Percentiles rank a stretch among this genome's conserved stretches.
Evolutionary conservation across 2,888 invertebrate species (phyloP).

Genomic region (Ptycholaimellus sp.): DNA sequence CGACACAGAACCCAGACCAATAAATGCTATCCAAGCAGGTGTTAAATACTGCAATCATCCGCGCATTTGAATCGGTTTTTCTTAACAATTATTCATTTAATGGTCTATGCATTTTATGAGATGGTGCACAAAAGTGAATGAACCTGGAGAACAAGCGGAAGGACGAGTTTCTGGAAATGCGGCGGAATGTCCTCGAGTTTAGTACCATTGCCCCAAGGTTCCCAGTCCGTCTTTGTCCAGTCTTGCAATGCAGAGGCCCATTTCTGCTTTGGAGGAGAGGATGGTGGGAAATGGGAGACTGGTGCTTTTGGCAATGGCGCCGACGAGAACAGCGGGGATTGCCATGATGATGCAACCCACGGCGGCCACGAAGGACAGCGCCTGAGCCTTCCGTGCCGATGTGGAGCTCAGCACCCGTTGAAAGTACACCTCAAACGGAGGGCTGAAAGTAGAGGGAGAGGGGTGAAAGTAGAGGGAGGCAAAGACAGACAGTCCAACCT

Average conservation of each 20-base stretch:
- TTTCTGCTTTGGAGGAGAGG: no score
- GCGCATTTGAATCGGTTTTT: no score
- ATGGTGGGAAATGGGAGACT: no score
- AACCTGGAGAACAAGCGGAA: conserved; percentile 80
- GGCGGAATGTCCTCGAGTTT: conserved; percentile 15
- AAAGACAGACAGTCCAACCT: conserved; percentile 35
- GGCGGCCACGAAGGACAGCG: conserved; percentile 82
- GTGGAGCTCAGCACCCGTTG: conserved; percentile 88
- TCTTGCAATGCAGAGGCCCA: no score
- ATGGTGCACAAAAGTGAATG: no score
- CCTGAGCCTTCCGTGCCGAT: conserved; percentile 69
- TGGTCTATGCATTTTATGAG: no score
- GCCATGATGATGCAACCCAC: conserved; percentile 87
- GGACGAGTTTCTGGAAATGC: conserved; percentile 58
- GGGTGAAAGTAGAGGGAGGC: neutral
- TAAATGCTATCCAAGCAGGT: conserved; percentile 73
- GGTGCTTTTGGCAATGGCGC: conserved; percentile 81
- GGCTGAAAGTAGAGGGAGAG: neutral
- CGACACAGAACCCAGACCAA: conserved; percentile 87
- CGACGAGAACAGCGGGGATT: conserved; percentile 80
- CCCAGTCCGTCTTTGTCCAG: conserved; percentile 66
- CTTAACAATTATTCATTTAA: no score
- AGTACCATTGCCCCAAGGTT: conserved; percentile 15
- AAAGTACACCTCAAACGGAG: conserved; percentile 53
- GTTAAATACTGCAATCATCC: conserved; percentile 87